phyloP scores from a whole-genome alignment of 37 sponge, comb jelly and placozoan species.

The Corticium candelabrum region DNA sequence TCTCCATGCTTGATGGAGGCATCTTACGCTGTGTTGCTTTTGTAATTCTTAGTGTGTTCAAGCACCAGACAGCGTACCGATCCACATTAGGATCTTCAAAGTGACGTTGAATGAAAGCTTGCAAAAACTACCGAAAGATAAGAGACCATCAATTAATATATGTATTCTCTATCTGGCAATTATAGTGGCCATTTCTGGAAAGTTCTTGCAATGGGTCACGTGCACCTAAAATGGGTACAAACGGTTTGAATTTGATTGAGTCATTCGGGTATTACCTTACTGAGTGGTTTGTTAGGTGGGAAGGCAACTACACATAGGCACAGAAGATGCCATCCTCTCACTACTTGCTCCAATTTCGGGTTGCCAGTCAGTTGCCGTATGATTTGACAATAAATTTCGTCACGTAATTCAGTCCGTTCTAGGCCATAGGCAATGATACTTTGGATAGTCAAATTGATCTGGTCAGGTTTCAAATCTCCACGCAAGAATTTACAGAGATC shows the following conservation, averaged over 20 bases:
- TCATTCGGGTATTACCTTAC: conserved; percentile 50
- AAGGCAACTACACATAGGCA: conserved; percentile 78
- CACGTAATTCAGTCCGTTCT: conserved; percentile 79
- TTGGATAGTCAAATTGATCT: conserved; percentile 72
- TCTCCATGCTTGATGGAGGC: conserved; percentile 86
- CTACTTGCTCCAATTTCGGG: conserved; percentile 51
- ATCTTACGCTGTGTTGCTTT: conserved; percentile 55
- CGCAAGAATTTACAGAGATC: conserved; percentile 69
- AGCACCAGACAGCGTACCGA: conserved; percentile 48
- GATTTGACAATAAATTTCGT: conserved; percentile 90
- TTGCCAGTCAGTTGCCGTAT: conserved; percentile 83
- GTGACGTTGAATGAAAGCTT: conserved; percentile 58
- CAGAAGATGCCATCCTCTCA: conserved; percentile 78
- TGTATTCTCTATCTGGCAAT: not conserved
- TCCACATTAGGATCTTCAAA: conserved; percentile 26
- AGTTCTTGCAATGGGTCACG: conserved; percentile 3
- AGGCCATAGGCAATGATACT: conserved; percentile 88
- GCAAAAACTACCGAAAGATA: conserved; percentile 48
- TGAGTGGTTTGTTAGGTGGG: conserved; percentile 77
- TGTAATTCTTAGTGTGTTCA: conserved; percentile 57
- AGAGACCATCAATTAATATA: conserved; percentile 1
- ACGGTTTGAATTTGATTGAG: too few relatives aligned
- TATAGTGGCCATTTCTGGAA: not conserved
- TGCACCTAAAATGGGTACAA: too few relatives aligned
- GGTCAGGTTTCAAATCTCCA: conserved; percentile 72